Base-by-base conservation (phyloP, 2,797 vertebrate species). In the Pipistrellus pipistrellus region DNA sequence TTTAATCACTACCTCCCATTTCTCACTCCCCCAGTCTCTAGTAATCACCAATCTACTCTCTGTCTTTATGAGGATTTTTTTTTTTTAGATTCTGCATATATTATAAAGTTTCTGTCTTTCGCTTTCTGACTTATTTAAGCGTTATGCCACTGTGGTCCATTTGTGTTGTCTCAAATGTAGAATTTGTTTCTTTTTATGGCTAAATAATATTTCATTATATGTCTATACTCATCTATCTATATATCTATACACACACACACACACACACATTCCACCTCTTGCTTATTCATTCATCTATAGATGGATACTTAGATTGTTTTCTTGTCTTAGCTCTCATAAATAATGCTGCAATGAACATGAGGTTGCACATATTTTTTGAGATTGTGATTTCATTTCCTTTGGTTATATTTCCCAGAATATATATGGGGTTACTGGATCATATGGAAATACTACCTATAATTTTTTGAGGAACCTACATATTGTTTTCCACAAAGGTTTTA, bases 91-190 rank as follows among this genome's bases (percentile, higher is more conserved):
- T 73, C n/a, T 53, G 23, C n/a, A 32, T 62, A 23, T 64, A 44
- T 78, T n/a, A 83, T 59, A 35, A 15, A 59, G 21, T 85, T 90
- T 85, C 90, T 66, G 35, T 48, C 81, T 94, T 76, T 87, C 8
- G 41, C 27, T 73, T 3, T 80, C 25, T 48, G 69, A 62, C 11
- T 82, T 44, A 59, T 41, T 91, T 51, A 62, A 46, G 23, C 44
- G 21, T 20, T 62, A 77, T 59, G 46, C 44, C 44, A 10, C 87
- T 12, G 76, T 18, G 17, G 10, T 20, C 25, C 32, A 82, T 68
- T 21, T 38, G 35, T 64, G n/a, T 44, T 88, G 9, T 88, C 41
- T 6, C 14, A 86, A 81, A 91, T 91, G 27, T 59, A 81, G 68
- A 12, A n/a, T 81, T 90, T 85, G 35, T 57, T 73, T 85, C 23